Conservation (phyloP, 2,888 invertebrate species). For the Zootermopsis nevadensis region DNA sequence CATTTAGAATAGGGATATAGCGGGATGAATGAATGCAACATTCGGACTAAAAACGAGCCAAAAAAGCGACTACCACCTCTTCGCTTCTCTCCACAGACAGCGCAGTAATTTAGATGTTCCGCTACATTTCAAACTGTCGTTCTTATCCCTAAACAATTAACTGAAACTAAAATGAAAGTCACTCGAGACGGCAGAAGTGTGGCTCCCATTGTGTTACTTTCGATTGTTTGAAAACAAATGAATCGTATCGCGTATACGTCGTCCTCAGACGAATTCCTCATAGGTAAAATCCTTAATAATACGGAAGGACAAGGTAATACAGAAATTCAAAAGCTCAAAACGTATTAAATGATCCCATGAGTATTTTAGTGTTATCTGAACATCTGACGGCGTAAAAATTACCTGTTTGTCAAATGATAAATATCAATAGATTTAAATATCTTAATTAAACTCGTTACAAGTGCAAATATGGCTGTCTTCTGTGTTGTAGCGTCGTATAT, state of each 20-base stretch:
- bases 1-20: slow-evolving; percentile 2
- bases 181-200: slow-evolving; percentile 11
- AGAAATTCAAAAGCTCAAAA: background rate
- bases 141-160: slow-evolving; percentile 37
- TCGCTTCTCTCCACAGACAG: slow-evolving; percentile 11
- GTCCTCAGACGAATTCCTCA: background rate
- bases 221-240: slow-evolving; percentile 17
- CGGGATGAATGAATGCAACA: slow-evolving; percentile 25
- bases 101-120: slow-evolving; percentile 37
- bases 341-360: too few species aligned
- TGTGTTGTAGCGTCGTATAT: too few species aligned
- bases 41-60: background rate
- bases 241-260: background rate
- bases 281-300: background rate
- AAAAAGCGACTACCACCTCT: background rate
- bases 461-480: too few species aligned
- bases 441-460: too few species aligned
- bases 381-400: too few species aligned
- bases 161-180: slow-evolving; percentile 36
- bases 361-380: too few species aligned
- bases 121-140: slow-evolving; percentile 30
- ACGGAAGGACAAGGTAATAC: background rate
- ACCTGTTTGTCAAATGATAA: too few species aligned
- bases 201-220: background rate
- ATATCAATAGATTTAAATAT: too few species aligned